Evolutionary conservation across 2,797 vertebrate species (phyloP).

Genomic region (Eupleurogrammus muticus): DNA sequence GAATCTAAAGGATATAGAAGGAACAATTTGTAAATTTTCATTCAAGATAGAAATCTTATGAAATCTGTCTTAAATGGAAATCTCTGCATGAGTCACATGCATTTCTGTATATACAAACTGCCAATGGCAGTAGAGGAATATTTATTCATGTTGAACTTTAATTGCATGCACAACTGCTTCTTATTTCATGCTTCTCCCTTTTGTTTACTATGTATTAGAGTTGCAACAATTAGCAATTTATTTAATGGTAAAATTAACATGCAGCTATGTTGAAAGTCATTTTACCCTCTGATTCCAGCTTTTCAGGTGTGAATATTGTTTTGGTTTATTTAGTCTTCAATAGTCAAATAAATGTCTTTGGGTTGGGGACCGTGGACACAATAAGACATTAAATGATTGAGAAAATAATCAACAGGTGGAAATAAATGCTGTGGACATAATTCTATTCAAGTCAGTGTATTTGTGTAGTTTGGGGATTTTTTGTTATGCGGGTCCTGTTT

Average conservation of each 20-base stretch:
- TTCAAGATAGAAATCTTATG: no score
- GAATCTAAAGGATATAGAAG: neutral
- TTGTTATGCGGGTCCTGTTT: neutral
- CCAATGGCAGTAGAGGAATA: constrained; percentile 13
- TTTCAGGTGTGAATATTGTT: no score
- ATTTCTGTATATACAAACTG: constrained; percentile 23
- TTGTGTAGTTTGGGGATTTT: neutral
- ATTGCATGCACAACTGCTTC: neutral
- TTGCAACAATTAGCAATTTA: no score
- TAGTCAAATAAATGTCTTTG: no score
- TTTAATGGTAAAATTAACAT: no score
- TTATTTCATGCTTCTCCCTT: neutral
- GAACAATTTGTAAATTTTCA: neutral
- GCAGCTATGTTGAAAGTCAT: no score
- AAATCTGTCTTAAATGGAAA: neutral
- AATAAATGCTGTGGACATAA: neutral
- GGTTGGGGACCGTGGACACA: no score
- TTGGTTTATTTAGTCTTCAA: no score
- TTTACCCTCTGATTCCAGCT: no score
- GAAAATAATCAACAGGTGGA: no score
- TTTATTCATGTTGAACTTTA: constrained; percentile 18
- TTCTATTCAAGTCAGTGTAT: neutral
- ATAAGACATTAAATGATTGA: no score
- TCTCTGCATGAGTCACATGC: neutral
- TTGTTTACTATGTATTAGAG: neutral